A percentile compares a stretch with the other conserved stretches of the same genome.
phyloP scores from a whole-genome alignment of 1,140 invertebrate genomes.

The Centruroides vittatus region DNA sequence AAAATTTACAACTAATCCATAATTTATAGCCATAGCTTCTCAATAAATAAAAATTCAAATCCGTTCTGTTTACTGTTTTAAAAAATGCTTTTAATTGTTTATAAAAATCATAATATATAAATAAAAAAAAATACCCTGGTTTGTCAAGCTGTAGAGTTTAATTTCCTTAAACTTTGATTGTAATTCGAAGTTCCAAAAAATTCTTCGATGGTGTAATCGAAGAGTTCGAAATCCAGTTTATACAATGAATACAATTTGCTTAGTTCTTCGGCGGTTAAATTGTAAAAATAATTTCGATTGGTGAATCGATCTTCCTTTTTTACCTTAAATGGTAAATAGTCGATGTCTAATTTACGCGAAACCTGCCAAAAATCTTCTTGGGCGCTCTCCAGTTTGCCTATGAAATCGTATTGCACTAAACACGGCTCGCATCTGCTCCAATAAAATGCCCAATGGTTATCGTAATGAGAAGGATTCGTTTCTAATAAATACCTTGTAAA shows the following conservation, averaged over 20 bases:
- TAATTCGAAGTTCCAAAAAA: conserved; percentile 29
- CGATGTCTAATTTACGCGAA: not conserved
- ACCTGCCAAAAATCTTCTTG: conserved; percentile 19
- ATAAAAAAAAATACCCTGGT: too few species aligned
- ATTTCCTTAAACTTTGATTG: not conserved
- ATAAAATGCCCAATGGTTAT: conserved; percentile 26
- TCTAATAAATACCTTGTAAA: conserved; percentile 23
- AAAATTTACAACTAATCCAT: too few species aligned
- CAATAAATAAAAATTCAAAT: too few species aligned
- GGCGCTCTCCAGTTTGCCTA: conserved; percentile 27
- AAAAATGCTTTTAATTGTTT: too few species aligned
- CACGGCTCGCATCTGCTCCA: conserved; percentile 25
- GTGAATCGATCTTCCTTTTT: not conserved
- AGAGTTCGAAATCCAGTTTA: conserved; percentile 57
- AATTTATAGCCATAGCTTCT: too few species aligned
- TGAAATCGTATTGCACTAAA: conserved; percentile 23
- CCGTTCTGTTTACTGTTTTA: too few species aligned
- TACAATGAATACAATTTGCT: conserved; percentile 50
- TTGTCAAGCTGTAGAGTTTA: too few species aligned
- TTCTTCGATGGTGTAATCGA: conserved; percentile 58
- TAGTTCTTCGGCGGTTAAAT: conserved; percentile 42
- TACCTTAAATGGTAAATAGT: not conserved
- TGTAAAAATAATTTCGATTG: conserved; percentile 38
- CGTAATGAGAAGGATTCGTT: conserved; percentile 17
- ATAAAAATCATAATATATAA: too few species aligned